Base-by-base conservation (phyloP, 2,113 vertebrate genomes). In the Sciurus niger region DNA sequence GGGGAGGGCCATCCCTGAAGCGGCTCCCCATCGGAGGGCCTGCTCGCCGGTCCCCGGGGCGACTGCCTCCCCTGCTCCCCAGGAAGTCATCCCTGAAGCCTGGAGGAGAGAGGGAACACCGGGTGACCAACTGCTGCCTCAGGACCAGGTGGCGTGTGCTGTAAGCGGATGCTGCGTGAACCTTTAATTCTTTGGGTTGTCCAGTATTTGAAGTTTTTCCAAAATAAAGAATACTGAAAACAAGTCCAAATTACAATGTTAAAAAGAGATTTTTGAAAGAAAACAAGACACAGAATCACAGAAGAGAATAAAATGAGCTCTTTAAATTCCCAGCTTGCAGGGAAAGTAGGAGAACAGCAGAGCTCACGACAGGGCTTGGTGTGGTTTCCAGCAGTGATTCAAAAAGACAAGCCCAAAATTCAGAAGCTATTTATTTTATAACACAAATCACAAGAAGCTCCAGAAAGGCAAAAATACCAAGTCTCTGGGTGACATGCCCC, bases 71-170 rank as follows among this genome's bases (percentile, higher is more conserved):
- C 97, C 99, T 98, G 63, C 99, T 99, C 76, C 99, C 99, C 98
- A 99, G 97, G 98, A 99, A 99, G 14, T 99, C 99, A 60, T 99
- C 99, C 98, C 98, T 99, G 98, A 98, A 99, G 96, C 99, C 99
- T 99, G 98, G 86, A 89, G 94, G 92, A 2, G 25, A 73, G 96
- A 98, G 43, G 96, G 3, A 87, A 73, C 63, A 79, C 3, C 3
- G 73, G 87, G 34, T 73, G 22, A 37, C 30, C n/a, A 43, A 82
- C 22, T 1, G 43, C 32, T 1, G 6, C 11, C 78, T 84, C 34
- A 67, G 37, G 74, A 68, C 40, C 25, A 72, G 22, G 32, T 14
- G 48, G 12, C 55, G 73, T 2, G 9, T 18, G 37, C 32, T 79
- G 34, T 18, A 12, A 89, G 70, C 0, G 51, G 32, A 67, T 48